A percentile compares a stretch with the other conserved stretches of the same genome.
Conservation (phyloP, 2,797 vertebrate genomes). For the Smutsia gigantea region DNA sequence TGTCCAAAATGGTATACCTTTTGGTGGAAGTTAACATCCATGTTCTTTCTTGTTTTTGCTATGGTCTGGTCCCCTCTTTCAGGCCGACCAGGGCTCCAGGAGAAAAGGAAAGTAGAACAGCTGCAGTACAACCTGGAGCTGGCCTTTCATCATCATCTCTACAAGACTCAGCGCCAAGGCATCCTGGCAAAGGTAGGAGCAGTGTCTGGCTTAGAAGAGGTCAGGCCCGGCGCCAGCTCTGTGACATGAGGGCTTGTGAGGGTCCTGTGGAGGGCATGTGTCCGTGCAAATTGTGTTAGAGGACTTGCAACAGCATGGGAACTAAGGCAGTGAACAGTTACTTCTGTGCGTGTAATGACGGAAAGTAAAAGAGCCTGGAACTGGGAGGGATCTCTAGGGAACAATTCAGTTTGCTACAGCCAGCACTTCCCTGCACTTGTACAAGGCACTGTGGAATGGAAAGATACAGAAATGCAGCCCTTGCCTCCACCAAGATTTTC, state of each 20-base stretch:
- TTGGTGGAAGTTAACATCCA: not conserved
- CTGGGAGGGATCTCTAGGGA: slow-evolving; percentile 55
- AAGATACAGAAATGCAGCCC: slow-evolving; percentile 45
- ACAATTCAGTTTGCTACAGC: slow-evolving; percentile 65
- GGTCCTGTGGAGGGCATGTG: not conserved
- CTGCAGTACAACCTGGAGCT: slow-evolving; percentile 90
- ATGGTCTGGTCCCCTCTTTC: slow-evolving; percentile 40
- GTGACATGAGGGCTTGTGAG: not conserved
- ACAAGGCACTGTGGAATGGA: slow-evolving; percentile 53
- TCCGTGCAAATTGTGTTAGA: accelerated
- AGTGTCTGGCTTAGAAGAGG: not conserved
- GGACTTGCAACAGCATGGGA: not conserved
- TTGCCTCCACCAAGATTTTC: not conserved
- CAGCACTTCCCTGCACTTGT: not conserved
- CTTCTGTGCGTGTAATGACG: not conserved
- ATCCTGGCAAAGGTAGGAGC: slow-evolving; percentile 91
- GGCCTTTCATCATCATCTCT: slow-evolving; percentile 92
- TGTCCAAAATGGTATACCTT: not conserved
- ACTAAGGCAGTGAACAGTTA: not conserved
- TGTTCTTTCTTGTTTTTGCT: not conserved
- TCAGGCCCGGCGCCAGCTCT: not conserved
- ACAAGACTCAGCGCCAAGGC: slow-evolving; percentile 90
- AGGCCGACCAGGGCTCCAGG: slow-evolving; percentile 95
- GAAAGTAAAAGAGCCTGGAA: slow-evolving; percentile 41
- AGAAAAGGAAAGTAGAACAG: slow-evolving; percentile 90